Conservation (phyloP, 2,797 vertebrate genomes). For the Apodemus agrarius region DNA sequence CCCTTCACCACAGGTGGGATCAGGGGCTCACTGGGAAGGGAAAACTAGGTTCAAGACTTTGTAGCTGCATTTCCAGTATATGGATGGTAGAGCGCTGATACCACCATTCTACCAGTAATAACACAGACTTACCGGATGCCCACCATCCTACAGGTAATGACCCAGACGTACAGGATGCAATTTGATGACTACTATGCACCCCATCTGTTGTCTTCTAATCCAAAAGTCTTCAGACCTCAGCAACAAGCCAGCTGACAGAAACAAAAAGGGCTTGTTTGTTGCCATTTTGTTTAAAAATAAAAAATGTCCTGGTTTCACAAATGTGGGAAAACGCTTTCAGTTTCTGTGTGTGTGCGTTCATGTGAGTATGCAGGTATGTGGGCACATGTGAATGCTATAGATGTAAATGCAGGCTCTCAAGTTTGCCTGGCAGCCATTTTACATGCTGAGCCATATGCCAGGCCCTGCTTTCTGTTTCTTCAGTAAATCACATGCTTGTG, state of each 20-base stretch:
- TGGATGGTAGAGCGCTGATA: background rate
- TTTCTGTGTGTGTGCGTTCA: background rate
- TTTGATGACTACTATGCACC: background rate
- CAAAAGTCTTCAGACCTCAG: background rate
- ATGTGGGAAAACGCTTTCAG: background rate
- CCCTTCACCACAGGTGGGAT: background rate
- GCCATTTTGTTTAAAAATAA: background rate
- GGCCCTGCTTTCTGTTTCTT: background rate
- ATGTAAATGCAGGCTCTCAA: background rate
- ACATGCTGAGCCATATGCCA: too few species aligned
- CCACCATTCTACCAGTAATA: background rate
- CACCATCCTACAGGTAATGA: background rate
- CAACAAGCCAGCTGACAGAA: background rate
- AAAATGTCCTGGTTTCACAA: conserved; percentile 11
- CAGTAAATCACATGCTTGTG: background rate
- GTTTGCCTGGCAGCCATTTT: background rate
- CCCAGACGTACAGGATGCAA: background rate
- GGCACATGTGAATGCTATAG: too few species aligned
- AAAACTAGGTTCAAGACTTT: background rate
- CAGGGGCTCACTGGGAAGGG: background rate
- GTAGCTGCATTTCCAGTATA: background rate
- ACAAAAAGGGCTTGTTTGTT: background rate
- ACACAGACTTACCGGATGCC: background rate
- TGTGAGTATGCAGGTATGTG: background rate
- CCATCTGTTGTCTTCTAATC: background rate